These are phyloP conservation scores for Mellivora capensis DNA, from an alignment of 2,113 vertebrate genomes.

Conservation along the genomic window DNA sequence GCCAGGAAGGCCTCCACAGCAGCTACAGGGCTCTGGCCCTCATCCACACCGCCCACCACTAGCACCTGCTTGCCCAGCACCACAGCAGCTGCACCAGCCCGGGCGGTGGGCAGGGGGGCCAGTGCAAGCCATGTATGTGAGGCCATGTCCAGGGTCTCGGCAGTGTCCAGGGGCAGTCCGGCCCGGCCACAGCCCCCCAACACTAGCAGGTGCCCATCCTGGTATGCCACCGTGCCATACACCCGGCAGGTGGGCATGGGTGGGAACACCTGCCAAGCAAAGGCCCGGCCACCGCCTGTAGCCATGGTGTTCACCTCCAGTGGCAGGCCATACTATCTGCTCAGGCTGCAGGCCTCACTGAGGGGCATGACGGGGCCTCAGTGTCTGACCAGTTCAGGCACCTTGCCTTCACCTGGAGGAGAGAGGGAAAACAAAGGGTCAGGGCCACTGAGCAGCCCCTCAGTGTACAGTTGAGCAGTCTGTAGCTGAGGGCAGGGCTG, in stretches of 20 bases:
- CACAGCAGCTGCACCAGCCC: constrained; percentile 91
- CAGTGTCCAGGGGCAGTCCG: constrained; percentile 89
- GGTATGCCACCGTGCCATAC: constrained; percentile 90
- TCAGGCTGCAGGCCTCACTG: constrained; percentile 33
- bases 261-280: constrained; percentile 93
- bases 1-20: constrained; percentile 93
- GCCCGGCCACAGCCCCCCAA: constrained; percentile 92
- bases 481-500: background rate
- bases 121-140: constrained; percentile 91
- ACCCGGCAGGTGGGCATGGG: constrained; percentile 93
- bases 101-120: constrained; percentile 88
- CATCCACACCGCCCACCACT: constrained; percentile 95
- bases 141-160: constrained; percentile 89
- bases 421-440: constrained; percentile 44
- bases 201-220: constrained; percentile 92
- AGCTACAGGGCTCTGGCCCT: constrained; percentile 91
- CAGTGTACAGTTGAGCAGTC: background rate
- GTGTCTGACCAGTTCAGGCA: background rate
- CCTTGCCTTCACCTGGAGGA: constrained; percentile 56
- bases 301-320: constrained; percentile 88
- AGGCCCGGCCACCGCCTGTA: constrained; percentile 85
- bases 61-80: constrained; percentile 89
- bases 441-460: background rate
- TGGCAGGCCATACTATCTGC: constrained; percentile 70
- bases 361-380: background rate